Evolutionary conservation across 2,797 vertebrate genomes (phyloP), one percentile per base, ranked within the genome.

Genomic region (Pseudochirops corinnae): DNA sequence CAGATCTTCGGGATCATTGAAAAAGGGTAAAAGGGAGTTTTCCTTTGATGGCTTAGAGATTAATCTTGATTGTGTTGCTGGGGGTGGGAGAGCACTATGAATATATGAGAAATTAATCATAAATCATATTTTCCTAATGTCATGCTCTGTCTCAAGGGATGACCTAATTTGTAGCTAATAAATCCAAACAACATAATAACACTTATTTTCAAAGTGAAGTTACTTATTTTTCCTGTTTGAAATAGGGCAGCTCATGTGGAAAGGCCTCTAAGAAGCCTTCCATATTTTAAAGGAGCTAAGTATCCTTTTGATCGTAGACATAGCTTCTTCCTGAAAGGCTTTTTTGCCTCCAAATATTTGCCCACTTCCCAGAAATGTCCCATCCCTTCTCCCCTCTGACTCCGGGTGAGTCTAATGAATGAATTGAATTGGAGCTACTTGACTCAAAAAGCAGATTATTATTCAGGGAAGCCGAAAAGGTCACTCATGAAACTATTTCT

Each of bases 131-230:
- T 74, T 92, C 74, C 16, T 93, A 91, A 87, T 87, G 24, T 39
- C 24, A 26, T 46, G 4, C 74, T 82, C 7, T 26, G 1, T 87
- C 39, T 46, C 39, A 46, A 82, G 39, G 39, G 21, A 46, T 95
- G 95, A 56, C 55, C 96, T 92, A 92, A 94, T 3, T 50, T 93
- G 67, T 92, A 87, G 28, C 55, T 56, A 60, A 9, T 94, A 92
- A 93, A 96, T 74, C 91, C 56, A 93, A 97, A 91, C 52, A 57
- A 46, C 60, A n/a, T 50, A 13, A 91, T 52, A 52, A 46, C 55
- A 90, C 50, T 91, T 46, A 62, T 39, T 91, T 95, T 55, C 53
- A 53, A 74, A 33, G 1, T 55, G 93, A 93, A 92, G 91, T 55
- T 56, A 26, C 29, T 67, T 91, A 21, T 16, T 93, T 55, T 87